Percentiles rank a stretch among this genome's conserved stretches.
phyloP scores from a whole-genome alignment of 2,797 vertebrate genomes.

The Aphelocoma californica region DNA sequence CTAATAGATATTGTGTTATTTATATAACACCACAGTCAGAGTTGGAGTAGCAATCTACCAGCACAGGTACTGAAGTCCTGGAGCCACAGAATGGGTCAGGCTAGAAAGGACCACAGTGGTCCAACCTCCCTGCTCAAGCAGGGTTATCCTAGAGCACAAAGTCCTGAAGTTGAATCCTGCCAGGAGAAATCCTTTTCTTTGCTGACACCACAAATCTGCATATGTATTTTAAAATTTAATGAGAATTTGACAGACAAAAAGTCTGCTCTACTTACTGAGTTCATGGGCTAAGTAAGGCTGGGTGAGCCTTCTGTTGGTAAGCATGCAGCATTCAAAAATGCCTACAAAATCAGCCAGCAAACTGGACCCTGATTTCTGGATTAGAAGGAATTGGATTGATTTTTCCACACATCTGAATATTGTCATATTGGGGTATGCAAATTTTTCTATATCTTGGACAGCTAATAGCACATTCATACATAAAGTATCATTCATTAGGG shows the following conservation, averaged over 20 bases:
- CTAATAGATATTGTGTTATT: background rate
- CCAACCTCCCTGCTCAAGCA: background rate
- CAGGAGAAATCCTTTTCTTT: background rate
- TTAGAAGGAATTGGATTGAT: background rate
- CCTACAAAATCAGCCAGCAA: background rate
- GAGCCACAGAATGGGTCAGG: background rate
- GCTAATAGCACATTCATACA: background rate
- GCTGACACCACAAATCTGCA: constrained; percentile 12
- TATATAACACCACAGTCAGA: background rate
- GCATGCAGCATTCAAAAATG: background rate
- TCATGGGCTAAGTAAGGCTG: background rate
- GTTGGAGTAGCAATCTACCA: background rate
- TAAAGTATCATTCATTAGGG: background rate
- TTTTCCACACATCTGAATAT: background rate
- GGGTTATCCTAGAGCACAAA: background rate
- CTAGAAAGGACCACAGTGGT: no score
- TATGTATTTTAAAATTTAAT: constrained; percentile 50
- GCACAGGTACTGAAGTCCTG: background rate
- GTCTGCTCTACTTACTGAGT: background rate
- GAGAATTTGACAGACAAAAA: background rate
- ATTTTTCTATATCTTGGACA: background rate
- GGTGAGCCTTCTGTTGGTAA: background rate
- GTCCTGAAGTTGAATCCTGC: background rate
- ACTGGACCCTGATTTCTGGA: background rate
- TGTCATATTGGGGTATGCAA: background rate